These are phyloP conservation scores for Empidonax traillii DNA, from an alignment of 2,113 vertebrate species.

Conservation along the genomic window DNA sequence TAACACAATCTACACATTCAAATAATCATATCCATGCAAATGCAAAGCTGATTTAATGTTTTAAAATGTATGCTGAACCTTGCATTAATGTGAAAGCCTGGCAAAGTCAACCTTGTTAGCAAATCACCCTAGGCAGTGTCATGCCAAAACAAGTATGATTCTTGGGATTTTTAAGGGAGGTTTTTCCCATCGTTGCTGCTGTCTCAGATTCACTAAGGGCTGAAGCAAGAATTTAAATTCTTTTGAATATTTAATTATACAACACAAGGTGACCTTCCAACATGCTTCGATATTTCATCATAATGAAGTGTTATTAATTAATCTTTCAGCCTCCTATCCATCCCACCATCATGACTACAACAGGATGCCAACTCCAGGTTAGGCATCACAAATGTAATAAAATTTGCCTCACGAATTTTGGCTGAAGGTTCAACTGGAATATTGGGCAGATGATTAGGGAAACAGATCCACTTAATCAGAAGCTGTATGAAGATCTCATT, in stretches of 20 bases:
- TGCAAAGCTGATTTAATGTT: not conserved
- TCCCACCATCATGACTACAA: not conserved
- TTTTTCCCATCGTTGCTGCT: conserved; percentile 74
- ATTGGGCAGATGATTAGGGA: not conserved
- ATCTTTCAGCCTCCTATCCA: conserved; percentile 31
- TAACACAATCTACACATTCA: not conserved
- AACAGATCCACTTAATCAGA: conserved; percentile 9
- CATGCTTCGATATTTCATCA: conserved; percentile 20
- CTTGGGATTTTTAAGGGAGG: conserved; percentile 77
- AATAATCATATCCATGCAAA: not conserved
- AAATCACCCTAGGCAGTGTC: conserved; percentile 72
- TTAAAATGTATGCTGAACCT: conserved; percentile 10
- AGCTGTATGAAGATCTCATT: not conserved
- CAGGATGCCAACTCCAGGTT: not conserved
- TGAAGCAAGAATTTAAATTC: conserved; percentile 62
- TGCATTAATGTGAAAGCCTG: conserved; percentile 46
- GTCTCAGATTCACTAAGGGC: conserved; percentile 70
- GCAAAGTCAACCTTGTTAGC: conserved; percentile 68
- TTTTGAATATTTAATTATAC: conserved; percentile 33
- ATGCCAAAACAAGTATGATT: conserved; percentile 81
- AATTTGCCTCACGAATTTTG: conserved; percentile 26
- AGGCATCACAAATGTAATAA: not conserved
- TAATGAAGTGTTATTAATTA: conserved; percentile 14
- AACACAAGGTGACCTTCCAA: conserved; percentile 35
- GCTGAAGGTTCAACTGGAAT: not conserved